Evolutionary conservation across 92 coral and sea anemone species (phyloP).

Genomic region (Zoanthus gigantus): DNA sequence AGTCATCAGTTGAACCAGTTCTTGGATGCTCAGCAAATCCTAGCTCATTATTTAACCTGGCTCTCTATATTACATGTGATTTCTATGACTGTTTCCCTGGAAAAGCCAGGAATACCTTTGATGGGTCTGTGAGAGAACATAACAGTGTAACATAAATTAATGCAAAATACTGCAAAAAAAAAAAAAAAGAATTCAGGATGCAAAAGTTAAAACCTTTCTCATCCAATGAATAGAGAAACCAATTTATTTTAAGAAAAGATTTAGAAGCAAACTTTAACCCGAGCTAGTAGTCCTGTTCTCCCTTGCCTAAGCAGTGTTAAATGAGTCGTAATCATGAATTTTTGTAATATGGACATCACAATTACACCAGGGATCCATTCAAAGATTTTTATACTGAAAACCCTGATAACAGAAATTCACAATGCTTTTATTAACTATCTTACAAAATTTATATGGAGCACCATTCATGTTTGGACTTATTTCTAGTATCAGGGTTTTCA

Average conservation of each 20-base stretch:
- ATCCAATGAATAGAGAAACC: neutral
- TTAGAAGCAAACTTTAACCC: neutral
- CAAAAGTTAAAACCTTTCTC: neutral
- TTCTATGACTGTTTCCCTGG: neutral
- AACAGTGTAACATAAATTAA: neutral
- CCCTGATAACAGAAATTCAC: neutral
- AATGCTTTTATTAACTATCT: neutral
- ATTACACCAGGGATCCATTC: neutral
- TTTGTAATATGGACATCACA: neutral
- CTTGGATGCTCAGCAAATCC: neutral
- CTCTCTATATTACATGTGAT: neutral
- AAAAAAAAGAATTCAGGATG: neutral
- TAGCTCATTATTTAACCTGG: neutral
- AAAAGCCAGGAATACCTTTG: neutral
- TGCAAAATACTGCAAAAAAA: neutral
- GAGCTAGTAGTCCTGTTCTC: neutral
- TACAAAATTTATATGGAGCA: neutral
- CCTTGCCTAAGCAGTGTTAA: neutral
- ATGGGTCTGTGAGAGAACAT: neutral
- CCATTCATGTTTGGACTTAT: neutral
- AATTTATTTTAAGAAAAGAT: neutral
- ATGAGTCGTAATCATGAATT: neutral
- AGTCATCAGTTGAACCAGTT: neutral
- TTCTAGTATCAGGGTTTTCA: neutral
- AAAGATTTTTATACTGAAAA: neutral